Base-by-base conservation (phyloP, 2,113 vertebrate species). In the Myotis brandtii region DNA sequence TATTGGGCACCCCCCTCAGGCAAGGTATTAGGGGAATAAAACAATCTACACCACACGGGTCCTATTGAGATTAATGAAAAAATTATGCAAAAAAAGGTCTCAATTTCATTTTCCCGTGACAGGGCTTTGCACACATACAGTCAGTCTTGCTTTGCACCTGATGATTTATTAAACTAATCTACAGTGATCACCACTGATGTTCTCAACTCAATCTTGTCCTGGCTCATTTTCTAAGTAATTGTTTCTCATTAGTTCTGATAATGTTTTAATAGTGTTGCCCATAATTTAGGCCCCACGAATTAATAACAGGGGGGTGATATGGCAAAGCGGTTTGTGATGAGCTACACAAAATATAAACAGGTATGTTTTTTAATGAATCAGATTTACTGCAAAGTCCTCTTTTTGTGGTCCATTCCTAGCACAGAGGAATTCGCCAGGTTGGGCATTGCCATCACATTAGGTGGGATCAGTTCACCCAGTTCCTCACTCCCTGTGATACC, bases 31-130 rank as follows among this genome's bases (percentile, higher is more conserved):
- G 97, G 98, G 97, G 98, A 99, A 99, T 99, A 99, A 99, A 99
- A 98, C 98, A 98, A 98, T 99, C 98, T 97, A 95, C 98, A 97
- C 99, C 98, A 98, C 98, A 98, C 98, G 99, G 98, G 98, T 98
- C 98, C 99, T 98, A 99, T 99, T 99, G 99, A 99, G 99, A 99
- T 99, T 99, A 99, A 99, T 99, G 99, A 98, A 99, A 99, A 99
- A 99, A 99, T 98, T 98, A 99, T 99, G 98, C 98, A 98, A 99
- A 98, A 99, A 88, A 97, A 99, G 98, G 98, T 99, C 99, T 98
- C 98, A 97, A 99, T 98, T 99, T 99, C 99, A 98, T 98, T 98
- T 98, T 98, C 98, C 98, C 89, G 98, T 97, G 98, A 98, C 98
- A 92, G 98, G 98, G 99, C 98, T 99, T 98, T 98, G 98, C 98